Evolutionary conservation across 2,113 vertebrate species (phyloP), one percentile per base, ranked within the genome.

Genomic region (Cyrtonyx montezumae): DNA sequence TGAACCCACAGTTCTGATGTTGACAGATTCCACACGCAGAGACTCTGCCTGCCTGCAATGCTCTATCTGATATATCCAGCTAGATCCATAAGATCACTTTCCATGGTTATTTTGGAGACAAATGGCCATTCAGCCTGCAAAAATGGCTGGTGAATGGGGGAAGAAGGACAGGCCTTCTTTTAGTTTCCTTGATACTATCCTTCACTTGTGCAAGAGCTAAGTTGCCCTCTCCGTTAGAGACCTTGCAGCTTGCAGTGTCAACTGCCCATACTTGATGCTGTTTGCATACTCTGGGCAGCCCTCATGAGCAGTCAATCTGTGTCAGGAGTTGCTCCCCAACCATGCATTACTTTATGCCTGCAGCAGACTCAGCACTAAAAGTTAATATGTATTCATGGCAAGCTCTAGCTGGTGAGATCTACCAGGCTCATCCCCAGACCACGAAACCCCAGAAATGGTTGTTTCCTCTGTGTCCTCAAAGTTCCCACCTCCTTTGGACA

Each of bases 271-370:
- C 19, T 4, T 43, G 10, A 74, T 7, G 4, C 61, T 74, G 16
- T 55, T 49, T 36, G 19, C 62, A 43, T 48, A 34, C 62, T 45
- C 34, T 79, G 77, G n/a, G 28, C 11, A 11, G 36, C 36, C 22
- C 16, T 15, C 28, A 6, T 16, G 46, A 36, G 11, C 19, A 66
- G 5, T 11, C 12, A 32, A 3, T 5, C 13, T 84, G 15, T 56
- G 28, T 36, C 61, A 65, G n/a, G 17, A 53, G 18, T 34, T 45
- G 15, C 8, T 3, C 37, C 40, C n/a, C 48, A 45, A 0, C 12
- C 7, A 19, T 25, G 14, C 11, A 1, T 10, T 59, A 26, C 32
- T n/a, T 12, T 28, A 37, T 0, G 0, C 20, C 62, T 37, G 28
- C 32, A 86, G 81, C 37, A 91, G 37, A 40, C 22, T 3, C 51